Evolutionary conservation across 1,140 invertebrate genomes (phyloP).

Genomic region (Zaprionus lachaisei): DNA sequence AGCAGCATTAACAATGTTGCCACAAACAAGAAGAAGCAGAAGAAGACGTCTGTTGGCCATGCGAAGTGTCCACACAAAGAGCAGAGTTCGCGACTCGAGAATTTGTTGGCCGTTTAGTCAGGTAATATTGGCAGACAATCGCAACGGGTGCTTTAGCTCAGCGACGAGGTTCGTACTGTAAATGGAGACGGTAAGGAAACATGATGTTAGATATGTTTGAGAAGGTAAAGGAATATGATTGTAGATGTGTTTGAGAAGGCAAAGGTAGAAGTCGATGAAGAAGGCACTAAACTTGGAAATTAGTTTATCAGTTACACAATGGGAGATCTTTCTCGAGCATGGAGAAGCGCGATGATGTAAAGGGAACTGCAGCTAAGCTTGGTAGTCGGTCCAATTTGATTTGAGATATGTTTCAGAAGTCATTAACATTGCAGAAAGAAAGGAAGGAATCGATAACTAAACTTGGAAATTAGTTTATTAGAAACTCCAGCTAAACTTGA

Average conservation of each 20-base stretch:
- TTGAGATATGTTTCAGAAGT: neutral
- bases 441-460: neutral
- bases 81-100: slow-evolving; percentile 44
- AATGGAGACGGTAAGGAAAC: neutral
- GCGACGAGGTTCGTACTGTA: neutral
- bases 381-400: too few species aligned
- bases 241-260: neutral
- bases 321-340: too few species aligned
- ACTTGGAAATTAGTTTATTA: too few species aligned
- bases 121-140: slow-evolving; percentile 35
- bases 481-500: too few species aligned
- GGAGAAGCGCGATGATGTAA: neutral
- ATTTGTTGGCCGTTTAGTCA: slow-evolving; percentile 48
- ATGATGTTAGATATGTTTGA: neutral
- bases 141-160: neutral
- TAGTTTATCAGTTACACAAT: too few species aligned
- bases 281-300: too few species aligned
- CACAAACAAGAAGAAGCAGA: slow-evolving; percentile 28
- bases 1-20: slow-evolving; percentile 63
- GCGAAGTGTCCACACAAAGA: slow-evolving; percentile 51
- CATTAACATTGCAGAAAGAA: neutral
- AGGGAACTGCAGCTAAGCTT: neutral
- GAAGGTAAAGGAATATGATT: neutral
- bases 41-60: slow-evolving; percentile 32
- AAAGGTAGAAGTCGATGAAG: neutral